These are phyloP conservation scores for Isurus oxyrinchus DNA, from an alignment of 2,113 vertebrate species.

Conservation along the genomic window DNA sequence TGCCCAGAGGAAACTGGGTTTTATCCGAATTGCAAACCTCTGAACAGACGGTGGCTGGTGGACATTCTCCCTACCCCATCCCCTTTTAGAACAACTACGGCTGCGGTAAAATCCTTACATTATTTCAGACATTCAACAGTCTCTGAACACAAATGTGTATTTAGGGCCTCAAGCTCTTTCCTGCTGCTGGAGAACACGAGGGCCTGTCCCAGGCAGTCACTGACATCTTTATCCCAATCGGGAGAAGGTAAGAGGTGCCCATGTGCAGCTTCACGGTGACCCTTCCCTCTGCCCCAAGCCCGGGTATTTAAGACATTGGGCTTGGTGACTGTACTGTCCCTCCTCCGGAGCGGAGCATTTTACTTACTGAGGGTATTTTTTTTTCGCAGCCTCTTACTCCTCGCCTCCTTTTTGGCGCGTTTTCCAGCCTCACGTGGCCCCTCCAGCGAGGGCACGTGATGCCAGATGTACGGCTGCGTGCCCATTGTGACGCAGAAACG, in stretches of 20 bases:
- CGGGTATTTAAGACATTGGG: too few relatives aligned
- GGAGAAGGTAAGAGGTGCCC: too few relatives aligned
- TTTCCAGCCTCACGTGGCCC: neutral
- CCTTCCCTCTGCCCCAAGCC: too few relatives aligned
- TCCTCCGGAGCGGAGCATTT: neutral
- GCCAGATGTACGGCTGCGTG: neutral
- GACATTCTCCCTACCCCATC: neutral
- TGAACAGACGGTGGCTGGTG: neutral
- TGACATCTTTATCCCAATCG: neutral
- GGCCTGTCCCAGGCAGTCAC: neutral
- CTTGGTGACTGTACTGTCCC: too few relatives aligned
- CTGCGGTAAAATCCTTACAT: neutral
- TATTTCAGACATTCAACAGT: neutral
- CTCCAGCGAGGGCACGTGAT: neutral
- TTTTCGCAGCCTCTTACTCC: neutral
- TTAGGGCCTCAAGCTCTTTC: neutral
- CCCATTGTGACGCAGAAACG: neutral
- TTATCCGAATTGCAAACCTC: neutral
- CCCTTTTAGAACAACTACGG: neutral
- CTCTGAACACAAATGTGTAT: neutral
- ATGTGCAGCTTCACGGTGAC: too few relatives aligned
- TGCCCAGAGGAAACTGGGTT: neutral
- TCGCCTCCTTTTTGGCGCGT: constrained; percentile 3
- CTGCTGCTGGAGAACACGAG: neutral
- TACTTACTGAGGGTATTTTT: neutral